Conservation (phyloP, 2,797 vertebrate genomes). For the Sitta carolinensis region DNA sequence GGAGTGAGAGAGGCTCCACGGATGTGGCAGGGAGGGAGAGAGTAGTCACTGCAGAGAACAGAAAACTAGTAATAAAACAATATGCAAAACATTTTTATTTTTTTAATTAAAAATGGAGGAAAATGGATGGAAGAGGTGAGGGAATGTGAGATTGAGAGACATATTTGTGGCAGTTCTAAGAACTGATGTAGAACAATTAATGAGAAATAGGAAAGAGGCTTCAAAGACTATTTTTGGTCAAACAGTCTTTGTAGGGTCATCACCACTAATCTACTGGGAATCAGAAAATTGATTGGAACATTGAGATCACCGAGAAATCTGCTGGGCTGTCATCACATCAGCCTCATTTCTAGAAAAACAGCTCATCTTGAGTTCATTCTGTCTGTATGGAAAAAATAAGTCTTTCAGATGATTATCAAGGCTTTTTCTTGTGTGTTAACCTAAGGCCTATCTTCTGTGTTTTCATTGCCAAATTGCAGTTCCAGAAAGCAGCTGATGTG, state of each 20-base stretch:
- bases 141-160: not conserved
- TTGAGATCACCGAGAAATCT: constrained; percentile 6
- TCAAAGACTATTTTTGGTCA: not conserved
- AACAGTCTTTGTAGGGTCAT: not conserved
- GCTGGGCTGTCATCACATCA: not conserved
- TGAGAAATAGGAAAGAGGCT: not conserved
- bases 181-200: not conserved
- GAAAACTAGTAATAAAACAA: not conserved
- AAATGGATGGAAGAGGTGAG: not conserved
- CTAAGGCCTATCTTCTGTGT: not conserved
- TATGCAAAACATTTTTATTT: not conserved
- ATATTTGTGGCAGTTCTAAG: not conserved
- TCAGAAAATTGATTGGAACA: not conserved
- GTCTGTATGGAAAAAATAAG: not conserved
- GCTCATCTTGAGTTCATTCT: not conserved
- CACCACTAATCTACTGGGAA: not conserved
- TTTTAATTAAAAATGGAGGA: not conserved
- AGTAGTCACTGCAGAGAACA: not conserved
- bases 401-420: constrained; percentile 1
- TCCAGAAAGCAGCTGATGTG: not conserved
- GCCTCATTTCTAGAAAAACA: constrained; percentile 6
- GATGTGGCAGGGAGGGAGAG: not conserved
- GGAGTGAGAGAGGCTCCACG: not conserved
- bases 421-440: not conserved
- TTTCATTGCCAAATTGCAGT: constrained; percentile 16